phyloP scores from a whole-genome alignment of 2,888 invertebrate genomes.

The Griposia aprilina region DNA sequence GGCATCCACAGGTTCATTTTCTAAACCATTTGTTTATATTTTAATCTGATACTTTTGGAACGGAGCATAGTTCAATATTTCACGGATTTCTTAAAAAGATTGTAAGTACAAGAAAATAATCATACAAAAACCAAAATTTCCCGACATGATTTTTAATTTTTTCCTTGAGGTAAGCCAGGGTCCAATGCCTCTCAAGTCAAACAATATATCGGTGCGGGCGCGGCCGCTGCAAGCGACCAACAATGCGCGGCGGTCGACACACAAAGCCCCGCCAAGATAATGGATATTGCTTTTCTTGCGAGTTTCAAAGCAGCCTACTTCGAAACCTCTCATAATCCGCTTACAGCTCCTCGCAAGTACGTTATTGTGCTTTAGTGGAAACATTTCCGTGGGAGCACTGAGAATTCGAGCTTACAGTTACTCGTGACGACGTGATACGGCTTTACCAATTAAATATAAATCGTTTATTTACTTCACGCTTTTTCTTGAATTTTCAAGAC shows the following conservation, averaged over 20 bases:
- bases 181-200: slow-evolving; percentile 74
- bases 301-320: slow-evolving; percentile 90
- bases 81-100: not conserved
- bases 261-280: slow-evolving; percentile 88
- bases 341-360: slow-evolving; percentile 86
- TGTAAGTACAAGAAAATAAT: not conserved
- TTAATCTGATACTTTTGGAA: not conserved
- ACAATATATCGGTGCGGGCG: slow-evolving; percentile 75
- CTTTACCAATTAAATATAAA: slow-evolving; percentile 70
- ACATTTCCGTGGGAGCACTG: slow-evolving; percentile 80
- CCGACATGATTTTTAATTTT: slow-evolving; percentile 60
- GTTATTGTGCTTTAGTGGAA: slow-evolving; percentile 82
- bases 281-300: slow-evolving; percentile 90
- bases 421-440: slow-evolving; percentile 74
- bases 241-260: slow-evolving; percentile 82
- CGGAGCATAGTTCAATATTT: not conserved
- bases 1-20: not conserved
- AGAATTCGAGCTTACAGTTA: slow-evolving; percentile 75
- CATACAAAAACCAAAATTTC: slow-evolving; percentile 24
- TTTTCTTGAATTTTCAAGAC: not conserved
- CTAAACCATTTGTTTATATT: not conserved
- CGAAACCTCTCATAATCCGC: slow-evolving; percentile 89
- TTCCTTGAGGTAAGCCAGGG: slow-evolving; percentile 67
- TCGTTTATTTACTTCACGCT: not conserved
- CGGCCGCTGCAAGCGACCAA: slow-evolving; percentile 79